Evolutionary conservation across 2,113 vertebrate species (phyloP), one percentile per base, ranked within the genome.

Genomic region (Etia nguti): DNA sequence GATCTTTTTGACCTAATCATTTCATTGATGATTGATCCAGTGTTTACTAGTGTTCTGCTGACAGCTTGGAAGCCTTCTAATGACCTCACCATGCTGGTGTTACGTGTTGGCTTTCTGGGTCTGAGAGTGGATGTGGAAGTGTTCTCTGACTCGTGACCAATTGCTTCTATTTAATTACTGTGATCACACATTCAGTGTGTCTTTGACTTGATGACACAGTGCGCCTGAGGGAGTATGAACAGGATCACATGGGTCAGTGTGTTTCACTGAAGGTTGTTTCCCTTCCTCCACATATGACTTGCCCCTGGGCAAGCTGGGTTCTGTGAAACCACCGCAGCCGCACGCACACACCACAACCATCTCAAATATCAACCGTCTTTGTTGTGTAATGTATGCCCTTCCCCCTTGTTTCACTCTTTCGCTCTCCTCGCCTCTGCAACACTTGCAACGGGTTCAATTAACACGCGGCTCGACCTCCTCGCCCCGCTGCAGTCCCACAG

Each of bases 401-500:
- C 80, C 48, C 48, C 50, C 59, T 80, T 4, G 7, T 87, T 86
- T 82, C 80, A 20, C 52, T 73, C 75, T 52, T 85, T 82, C 38
- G 6, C 77, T 77, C 55, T 85, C 43, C 81, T 68, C 79, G 68
- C 90, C 88, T 93, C 90, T 79, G 80, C 90, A 92, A 92, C 88
- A 88, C 88, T 92, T 75, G 86, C 80, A 80, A 79, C 2, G 38
- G 86, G 83, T 95, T 93, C 90, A 93, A 92, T 95, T 93, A 93
- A 89, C 94, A 89, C 86, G 24, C 18, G 18, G 73, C 80, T 81
- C 73, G 80, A 91, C 85, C 90, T 84, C 52, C 70, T 48, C 16
- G 26, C 73, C 70, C 87, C 5, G 2, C 85, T 20, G 34, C 46
- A 2, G 79, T 83, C 89, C 88, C 89, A 12, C 10, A 10, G 85